Base-by-base conservation (phyloP, 2,888 invertebrate genomes). In the Ethmia dodecea region DNA sequence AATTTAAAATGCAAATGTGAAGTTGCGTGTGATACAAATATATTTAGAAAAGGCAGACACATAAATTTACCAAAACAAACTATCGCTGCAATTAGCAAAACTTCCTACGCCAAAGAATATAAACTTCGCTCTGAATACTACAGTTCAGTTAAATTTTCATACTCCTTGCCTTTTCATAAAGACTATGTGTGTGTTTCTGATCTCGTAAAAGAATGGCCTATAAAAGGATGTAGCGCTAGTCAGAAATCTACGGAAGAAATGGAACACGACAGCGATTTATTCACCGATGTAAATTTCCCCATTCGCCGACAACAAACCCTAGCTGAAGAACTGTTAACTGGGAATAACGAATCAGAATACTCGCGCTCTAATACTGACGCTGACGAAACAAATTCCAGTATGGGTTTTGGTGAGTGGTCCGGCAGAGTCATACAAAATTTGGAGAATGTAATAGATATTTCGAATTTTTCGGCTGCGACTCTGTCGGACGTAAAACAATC, bases 341-440 rank as follows among this genome's bases (percentile, higher is more conserved):
- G 63, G 10, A 62, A 66, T 40, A 49, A 47, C 6, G 63, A 71
- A 43, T 45, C 41, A 13, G 50, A 60, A 38, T n/a, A n/a, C n/a
- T n/a, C n/a, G n/a, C n/a, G n/a, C n/a, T n/a, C n/a, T n/a, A n/a
- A 49, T 29, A 48, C 49, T 42, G 56, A 68, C 28, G 56, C 56
- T 39, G 60, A 52, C 20, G 77, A 81, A 73, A 69, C 55, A 9
- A 81, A 79, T 76, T 80, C 77, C 74, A 74, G 61, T 72, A 81
- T 73, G 87, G 87, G 86, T 87, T 87, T 87, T 87, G 86, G 86
- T 86, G 86, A 86, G 76, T 54, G 74, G 87, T 87, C 87, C 87
- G 87, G 65, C 87, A 86, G 87, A 84, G 86, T 83, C 81, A 79
- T 72, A 68, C 73, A 77, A 78, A 72, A 78, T 80, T 77, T 67